Evolutionary conservation across 2,888 invertebrate genomes (phyloP).

Genomic region (Ethmia dodecea): DNA sequence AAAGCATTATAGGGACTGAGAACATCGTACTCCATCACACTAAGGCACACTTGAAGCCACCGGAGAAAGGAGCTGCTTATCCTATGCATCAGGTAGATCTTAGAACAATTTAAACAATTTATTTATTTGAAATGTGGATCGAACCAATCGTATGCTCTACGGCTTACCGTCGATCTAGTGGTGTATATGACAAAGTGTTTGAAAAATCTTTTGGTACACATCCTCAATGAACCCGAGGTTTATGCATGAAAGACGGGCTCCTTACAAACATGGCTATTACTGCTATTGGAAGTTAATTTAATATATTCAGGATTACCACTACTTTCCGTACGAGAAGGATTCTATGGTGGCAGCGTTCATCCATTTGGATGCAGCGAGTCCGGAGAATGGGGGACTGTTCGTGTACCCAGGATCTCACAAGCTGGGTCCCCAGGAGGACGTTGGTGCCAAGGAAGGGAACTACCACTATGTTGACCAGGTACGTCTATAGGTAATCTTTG

Average conservation of each 20-base stretch:
- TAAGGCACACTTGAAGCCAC: conserved; percentile 79
- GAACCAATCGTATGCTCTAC: too few species aligned
- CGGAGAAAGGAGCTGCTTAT: conserved; percentile 76
- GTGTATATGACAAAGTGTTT: too few species aligned
- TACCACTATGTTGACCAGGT: conserved; percentile 73
- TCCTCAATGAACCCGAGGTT: too few species aligned
- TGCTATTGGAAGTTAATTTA: too few species aligned
- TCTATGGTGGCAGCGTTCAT: conserved; percentile 78
- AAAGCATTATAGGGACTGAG: conserved; percentile 70
- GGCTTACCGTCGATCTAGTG: too few species aligned
- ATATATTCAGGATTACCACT: conserved; percentile 74
- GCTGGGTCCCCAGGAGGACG: conserved; percentile 72
- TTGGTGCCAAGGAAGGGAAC: conserved; percentile 55
- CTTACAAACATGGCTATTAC: too few species aligned
- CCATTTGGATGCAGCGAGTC: conserved; percentile 74
- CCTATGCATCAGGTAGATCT: conserved; percentile 74
- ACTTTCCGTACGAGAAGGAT: conserved; percentile 77
- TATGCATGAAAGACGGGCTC: too few species aligned
- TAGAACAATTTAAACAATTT: too few species aligned
- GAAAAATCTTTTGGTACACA: too few species aligned
- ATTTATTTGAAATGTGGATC: too few species aligned
- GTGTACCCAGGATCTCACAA: conserved; percentile 79
- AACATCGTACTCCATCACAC: conserved; percentile 79
- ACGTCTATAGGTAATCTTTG: conserved; percentile 1
- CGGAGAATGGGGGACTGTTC: conserved; percentile 77